Evolutionary conservation across 1,140 invertebrate species (phyloP).

Genomic region (Myzus persicae): DNA sequence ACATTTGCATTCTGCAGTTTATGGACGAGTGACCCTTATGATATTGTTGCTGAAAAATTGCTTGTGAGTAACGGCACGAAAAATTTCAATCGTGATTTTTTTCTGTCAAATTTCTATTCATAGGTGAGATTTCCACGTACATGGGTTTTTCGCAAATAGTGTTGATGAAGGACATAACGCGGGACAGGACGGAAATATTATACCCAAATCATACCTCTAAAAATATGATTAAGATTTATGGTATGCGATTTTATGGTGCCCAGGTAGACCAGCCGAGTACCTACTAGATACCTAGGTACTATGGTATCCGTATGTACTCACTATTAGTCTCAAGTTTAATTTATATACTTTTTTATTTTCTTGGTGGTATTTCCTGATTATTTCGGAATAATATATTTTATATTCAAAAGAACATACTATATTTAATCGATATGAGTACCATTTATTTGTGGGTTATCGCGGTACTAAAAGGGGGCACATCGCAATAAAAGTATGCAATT

Average conservation of each 20-base stretch:
- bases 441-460: neutral
- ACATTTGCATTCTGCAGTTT: neutral
- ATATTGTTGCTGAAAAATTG: neutral
- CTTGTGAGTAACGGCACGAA: neutral
- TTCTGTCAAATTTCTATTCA: neutral
- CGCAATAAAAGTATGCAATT: neutral
- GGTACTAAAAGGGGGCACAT: neutral
- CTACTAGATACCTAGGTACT: too few species aligned
- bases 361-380: neutral
- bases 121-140: neutral
- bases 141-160: neutral
- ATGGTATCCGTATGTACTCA: neutral
- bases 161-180: neutral
- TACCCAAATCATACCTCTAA: neutral
- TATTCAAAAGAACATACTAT: neutral
- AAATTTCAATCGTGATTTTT: neutral
- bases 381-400: neutral
- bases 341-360: too few species aligned
- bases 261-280: too few species aligned
- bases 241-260: neutral
- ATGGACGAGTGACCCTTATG: neutral
- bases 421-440: neutral
- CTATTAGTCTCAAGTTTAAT: neutral
- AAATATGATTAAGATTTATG: neutral
- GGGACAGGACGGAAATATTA: neutral